Percentiles rank a stretch among this genome's conserved stretches.
Evolutionary conservation across 1,140 invertebrate genomes (phyloP).

Genomic region (Aphelenchoides besseyi): DNA sequence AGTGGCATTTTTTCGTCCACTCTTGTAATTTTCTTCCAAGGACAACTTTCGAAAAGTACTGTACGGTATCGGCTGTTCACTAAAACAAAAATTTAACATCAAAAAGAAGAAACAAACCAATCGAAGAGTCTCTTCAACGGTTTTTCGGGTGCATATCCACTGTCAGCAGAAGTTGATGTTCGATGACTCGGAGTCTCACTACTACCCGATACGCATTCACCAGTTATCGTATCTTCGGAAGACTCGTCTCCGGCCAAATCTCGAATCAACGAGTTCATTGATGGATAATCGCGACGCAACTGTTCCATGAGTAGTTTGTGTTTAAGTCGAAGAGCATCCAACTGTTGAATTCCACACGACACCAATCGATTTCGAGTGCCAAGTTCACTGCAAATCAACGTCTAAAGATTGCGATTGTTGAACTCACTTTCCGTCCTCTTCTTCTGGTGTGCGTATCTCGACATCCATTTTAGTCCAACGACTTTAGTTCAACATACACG

Average conservation of each 20-base stretch:
- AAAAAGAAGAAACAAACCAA: neutral
- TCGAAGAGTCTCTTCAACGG: neutral
- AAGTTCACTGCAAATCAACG: neutral
- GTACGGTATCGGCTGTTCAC: constrained; percentile 4
- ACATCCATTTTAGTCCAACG: neutral
- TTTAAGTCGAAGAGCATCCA: constrained; percentile 17
- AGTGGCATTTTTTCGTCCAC: neutral
- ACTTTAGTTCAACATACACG: no score
- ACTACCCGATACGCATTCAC: neutral
- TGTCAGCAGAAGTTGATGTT: neutral
- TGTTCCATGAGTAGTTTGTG: constrained; percentile 22
- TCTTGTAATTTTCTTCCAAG: constrained; percentile 10
- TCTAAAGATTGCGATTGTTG: neutral
- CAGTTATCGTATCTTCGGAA: neutral
- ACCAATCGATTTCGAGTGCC: neutral
- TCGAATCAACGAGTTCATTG: constrained; percentile 13
- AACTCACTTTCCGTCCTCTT: neutral
- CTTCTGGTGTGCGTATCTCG: neutral
- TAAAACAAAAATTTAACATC: constrained; percentile 1
- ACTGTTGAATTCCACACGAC: constrained; percentile 17
- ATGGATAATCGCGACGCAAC: constrained; percentile 17
- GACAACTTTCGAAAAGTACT: constrained; percentile 14
- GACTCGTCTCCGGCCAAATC: neutral
- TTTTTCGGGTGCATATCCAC: neutral
- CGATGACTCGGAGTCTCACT: neutral